Conservation (phyloP, 2,888 invertebrate genomes). For the Pimpla rufipes region DNA sequence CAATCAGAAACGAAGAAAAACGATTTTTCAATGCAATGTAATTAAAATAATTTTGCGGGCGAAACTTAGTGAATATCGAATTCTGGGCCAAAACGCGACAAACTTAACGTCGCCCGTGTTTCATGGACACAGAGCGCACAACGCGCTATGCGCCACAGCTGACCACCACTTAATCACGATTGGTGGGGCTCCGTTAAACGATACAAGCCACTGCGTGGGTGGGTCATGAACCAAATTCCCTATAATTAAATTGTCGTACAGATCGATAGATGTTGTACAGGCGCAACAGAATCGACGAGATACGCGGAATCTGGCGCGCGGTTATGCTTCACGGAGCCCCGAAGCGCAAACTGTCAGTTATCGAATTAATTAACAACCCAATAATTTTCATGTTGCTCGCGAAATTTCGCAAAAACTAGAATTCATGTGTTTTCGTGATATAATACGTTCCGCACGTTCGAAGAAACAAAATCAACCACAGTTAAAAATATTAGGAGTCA, state of each 20-base stretch:
- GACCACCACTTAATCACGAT: constrained; percentile 50
- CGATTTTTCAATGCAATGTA: not conserved
- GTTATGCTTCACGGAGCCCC: not conserved
- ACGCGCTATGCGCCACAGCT: constrained; percentile 16
- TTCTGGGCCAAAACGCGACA: not conserved
- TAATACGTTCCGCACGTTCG: not conserved
- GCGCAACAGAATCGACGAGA: not conserved
- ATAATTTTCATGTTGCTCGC: too few species aligned
- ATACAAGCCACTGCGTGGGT: constrained; percentile 36
- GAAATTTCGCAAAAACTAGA: not conserved
- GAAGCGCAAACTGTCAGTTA: not conserved
- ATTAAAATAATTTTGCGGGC: not conserved
- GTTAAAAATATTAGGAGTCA: too few species aligned
- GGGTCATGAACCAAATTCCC: constrained; percentile 39
- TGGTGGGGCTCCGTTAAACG: constrained; percentile 45
- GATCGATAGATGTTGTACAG: constrained; percentile 5
- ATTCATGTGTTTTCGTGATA: not conserved
- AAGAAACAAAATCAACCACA: not conserved
- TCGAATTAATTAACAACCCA: not conserved
- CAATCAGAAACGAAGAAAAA: not conserved
- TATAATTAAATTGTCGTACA: constrained; percentile 37
- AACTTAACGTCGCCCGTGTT: not conserved
- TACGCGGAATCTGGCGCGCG: not conserved
- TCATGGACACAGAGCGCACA: not conserved
- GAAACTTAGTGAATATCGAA: too few species aligned